Evolutionary conservation across 1,140 invertebrate species (phyloP).

Genomic region (Drosophila grimshawi): DNA sequence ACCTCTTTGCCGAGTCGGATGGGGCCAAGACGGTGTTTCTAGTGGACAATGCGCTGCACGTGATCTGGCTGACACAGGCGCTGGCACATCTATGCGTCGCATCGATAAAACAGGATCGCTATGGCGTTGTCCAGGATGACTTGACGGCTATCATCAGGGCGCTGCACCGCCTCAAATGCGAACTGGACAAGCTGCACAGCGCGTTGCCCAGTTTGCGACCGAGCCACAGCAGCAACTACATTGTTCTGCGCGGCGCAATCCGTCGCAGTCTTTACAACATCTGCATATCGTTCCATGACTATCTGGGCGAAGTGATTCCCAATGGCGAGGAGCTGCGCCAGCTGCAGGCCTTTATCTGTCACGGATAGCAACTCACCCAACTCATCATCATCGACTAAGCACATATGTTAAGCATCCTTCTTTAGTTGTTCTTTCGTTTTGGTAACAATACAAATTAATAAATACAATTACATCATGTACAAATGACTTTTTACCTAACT

Average conservation of each 20-base stretch:
- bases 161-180: constrained; percentile 88
- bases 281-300: constrained; percentile 88
- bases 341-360: constrained; percentile 85
- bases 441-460: constrained; percentile 81
- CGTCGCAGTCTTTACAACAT: constrained; percentile 91
- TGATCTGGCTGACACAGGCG: constrained; percentile 89
- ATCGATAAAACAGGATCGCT: constrained; percentile 90
- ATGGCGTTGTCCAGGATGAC: constrained; percentile 92
- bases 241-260: constrained; percentile 87
- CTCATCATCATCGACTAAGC: neutral
- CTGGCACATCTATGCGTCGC: constrained; percentile 88
- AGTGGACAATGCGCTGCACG: constrained; percentile 88
- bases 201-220: constrained; percentile 86
- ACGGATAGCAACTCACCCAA: constrained; percentile 69
- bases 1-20: constrained; percentile 89
- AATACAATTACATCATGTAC: constrained; percentile 73
- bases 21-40: constrained; percentile 88
- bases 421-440: constrained; percentile 59
- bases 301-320: constrained; percentile 88
- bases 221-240: constrained; percentile 85
- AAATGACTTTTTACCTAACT: constrained; percentile 70
- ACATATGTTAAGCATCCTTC: constrained; percentile 55
- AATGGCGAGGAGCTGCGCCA: constrained; percentile 85
- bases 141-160: constrained; percentile 88
- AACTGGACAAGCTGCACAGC: constrained; percentile 89